phyloP scores from a whole-genome alignment of 2,797 vertebrate genomes.

The Rhincodon typus region DNA sequence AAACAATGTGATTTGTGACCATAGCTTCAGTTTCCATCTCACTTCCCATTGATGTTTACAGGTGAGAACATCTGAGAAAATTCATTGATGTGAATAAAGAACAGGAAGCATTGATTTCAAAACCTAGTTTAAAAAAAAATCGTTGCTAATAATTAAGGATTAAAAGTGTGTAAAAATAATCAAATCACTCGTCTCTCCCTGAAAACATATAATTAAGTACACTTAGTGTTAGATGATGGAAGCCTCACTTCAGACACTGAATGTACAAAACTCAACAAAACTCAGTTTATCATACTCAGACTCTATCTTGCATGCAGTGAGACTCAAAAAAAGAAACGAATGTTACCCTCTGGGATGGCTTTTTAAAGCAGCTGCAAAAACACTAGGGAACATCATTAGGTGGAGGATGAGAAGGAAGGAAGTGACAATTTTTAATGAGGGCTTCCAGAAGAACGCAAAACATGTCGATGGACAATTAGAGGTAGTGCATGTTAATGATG shows the following conservation, averaged over 20 bases:
- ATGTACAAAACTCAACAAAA: too few species aligned
- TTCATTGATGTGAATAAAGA: background rate
- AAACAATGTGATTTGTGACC: background rate
- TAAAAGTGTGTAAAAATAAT: background rate
- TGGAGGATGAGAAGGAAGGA: background rate
- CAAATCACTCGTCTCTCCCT: background rate
- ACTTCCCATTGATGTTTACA: background rate
- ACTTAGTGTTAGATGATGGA: too few species aligned
- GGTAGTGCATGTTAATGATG: background rate
- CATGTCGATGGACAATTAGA: background rate
- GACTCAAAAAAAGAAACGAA: background rate
- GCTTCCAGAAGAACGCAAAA: background rate
- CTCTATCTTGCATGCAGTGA: background rate
- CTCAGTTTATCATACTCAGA: too few species aligned
- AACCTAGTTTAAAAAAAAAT: background rate
- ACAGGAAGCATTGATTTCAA: background rate
- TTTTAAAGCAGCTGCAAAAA: background rate
- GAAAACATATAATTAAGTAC: background rate
- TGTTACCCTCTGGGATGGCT: background rate
- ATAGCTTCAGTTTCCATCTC: background rate
- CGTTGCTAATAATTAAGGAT: background rate
- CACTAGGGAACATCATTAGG: background rate
- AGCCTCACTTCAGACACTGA: background rate
- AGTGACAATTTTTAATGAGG: background rate
- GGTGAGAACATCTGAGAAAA: background rate